Base-by-base conservation (phyloP, 1,140 invertebrate species). In the Drosophila grimshawi region DNA sequence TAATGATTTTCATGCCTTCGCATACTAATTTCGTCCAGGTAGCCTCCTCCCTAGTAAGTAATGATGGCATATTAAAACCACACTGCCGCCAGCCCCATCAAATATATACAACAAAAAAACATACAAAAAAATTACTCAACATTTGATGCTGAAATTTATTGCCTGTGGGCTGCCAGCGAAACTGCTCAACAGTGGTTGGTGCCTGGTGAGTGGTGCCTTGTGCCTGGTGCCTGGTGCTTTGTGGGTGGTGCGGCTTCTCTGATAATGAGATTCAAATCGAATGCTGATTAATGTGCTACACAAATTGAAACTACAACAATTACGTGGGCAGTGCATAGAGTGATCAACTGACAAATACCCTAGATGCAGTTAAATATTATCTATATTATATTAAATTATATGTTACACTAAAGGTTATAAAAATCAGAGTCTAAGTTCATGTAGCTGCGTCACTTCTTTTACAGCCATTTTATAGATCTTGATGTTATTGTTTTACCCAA, bases 231-330 rank as follows among this genome's bases (percentile, higher is more conserved):
- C n/a, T 29, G 10, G n/a, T 32, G 52, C 10, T 39, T 37, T 45
- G 43, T 10, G 53, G 49, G 27, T 43, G 6, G 11, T 4, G 19
- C 5, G 29, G 30, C n/a, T 46, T 35, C 43, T 35, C 59, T 67
- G 77, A 85, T 86, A 85, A 85, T 83, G 78, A 85, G 78, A 86
- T 85, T 85, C 81, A 85, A 85, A 85, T 85, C 81, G 81, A 76
- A 86, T 70, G 68, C 81, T 85, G 81, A 85, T 85, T 85, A 85
- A 85, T 85, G 81, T 78, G 81, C 70, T 74, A 60, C 66, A 79
- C 73, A 85, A 85, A 85, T 81, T 85, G 81, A 83, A 83, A 83
- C 77, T 80, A 81, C 85, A 77, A 51, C 76, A 61, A 68, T 61
- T 51, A 48, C 0, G 53, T 62, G 63, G 55, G 49, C 60, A 43